phyloP scores from a whole-genome alignment of 2,797 vertebrate species.

The Gadopsis marmoratus region DNA sequence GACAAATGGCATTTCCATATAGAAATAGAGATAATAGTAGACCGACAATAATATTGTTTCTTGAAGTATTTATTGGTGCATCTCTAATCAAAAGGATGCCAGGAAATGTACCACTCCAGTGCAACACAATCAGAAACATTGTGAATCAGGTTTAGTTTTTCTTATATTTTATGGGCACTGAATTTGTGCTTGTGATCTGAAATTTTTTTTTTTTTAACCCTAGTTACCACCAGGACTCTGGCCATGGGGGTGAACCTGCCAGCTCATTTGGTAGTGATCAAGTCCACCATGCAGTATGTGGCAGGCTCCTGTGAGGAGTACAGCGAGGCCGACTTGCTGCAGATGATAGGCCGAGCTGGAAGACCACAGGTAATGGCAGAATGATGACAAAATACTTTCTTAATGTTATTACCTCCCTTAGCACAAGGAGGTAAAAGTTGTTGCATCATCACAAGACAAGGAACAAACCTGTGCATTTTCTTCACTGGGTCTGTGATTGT shows the following conservation, averaged over 20 bases:
- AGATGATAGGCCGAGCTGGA: constrained; percentile 98
- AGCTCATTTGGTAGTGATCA: constrained; percentile 97
- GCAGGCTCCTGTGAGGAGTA: constrained; percentile 96
- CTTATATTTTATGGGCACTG: neutral
- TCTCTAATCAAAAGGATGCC: neutral
- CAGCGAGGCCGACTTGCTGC: constrained; percentile 95
- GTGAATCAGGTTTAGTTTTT: neutral
- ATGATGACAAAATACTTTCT: neutral
- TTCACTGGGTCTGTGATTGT: neutral
- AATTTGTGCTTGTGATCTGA: constrained; percentile 22
- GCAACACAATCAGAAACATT: neutral
- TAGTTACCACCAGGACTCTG: constrained; percentile 98
- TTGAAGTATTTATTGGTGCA: neutral
- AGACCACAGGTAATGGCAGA: constrained; percentile 90
- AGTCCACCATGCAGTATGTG: constrained; percentile 96
- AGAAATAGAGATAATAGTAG: neutral
- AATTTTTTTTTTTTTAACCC: constrained; percentile 13
- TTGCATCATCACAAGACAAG: neutral
- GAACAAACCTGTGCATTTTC: neutral
- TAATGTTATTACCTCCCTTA: neutral
- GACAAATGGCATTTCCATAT: neutral
- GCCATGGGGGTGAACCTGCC: constrained; percentile 98
- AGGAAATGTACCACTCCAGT: neutral
- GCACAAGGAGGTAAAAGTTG: neutral
- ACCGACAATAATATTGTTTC: neutral